Conservation (phyloP, 2,888 invertebrate genomes). For the Anodontia alba region DNA sequence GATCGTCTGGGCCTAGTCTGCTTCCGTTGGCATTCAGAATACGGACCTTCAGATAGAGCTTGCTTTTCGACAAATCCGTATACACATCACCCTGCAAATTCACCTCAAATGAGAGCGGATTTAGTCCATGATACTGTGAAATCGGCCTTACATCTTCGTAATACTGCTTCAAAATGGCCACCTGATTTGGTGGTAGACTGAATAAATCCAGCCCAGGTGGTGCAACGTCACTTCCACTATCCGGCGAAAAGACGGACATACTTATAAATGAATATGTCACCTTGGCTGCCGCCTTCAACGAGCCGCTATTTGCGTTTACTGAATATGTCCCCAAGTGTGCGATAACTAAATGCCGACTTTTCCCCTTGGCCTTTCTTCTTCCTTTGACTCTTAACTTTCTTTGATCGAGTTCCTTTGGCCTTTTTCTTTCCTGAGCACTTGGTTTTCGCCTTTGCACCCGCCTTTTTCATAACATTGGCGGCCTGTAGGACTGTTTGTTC, state of each 20-base stretch:
- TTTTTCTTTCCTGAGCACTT: not conserved
- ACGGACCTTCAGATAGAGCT: conserved; percentile 3
- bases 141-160: conserved; percentile 12
- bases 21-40: conserved; percentile 6
- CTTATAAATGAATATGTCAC: not conserved
- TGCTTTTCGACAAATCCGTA: conserved; percentile 12
- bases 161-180: conserved; percentile 6
- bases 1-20: not conserved
- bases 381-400: not conserved
- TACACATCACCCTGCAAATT: conserved; percentile 16
- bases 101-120: not conserved
- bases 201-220: not conserved
- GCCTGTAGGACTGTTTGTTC: conserved; percentile 12
- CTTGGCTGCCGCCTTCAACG: not conserved
- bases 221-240: conserved; percentile 12
- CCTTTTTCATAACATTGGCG: conserved; percentile 6
- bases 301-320: not conserved
- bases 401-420: not conserved
- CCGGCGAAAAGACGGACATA: conserved; percentile 18
- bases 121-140: not conserved
- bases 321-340: conserved; percentile 8
- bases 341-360: conserved; percentile 6
- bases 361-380: not conserved
- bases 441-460: not conserved
- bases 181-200: not conserved